Base-by-base conservation (phyloP, 2,888 invertebrate species). In the Brenthis hecate region DNA sequence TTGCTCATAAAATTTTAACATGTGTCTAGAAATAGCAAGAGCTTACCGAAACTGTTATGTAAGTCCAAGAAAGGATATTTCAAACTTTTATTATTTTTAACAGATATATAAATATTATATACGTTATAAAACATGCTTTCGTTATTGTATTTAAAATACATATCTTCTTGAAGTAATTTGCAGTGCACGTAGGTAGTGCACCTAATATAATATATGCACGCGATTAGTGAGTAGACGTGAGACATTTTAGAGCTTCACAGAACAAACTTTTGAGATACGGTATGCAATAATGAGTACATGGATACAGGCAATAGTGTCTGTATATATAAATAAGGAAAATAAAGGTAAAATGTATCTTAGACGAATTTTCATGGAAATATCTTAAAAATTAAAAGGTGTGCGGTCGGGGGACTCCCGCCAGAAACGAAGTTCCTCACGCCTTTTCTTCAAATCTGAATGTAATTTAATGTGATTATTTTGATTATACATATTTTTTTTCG, bases 191-290 rank as follows among this genome's bases (percentile, higher is more conserved):
- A 68, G 66, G 67, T 65, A 68, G 68, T 66, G 67, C 72, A 56
- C 63, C 68, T 68, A 66, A 72, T 63, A 72, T 76, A 74, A 76
- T 76, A 73, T 72, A 76, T 70, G 60, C 68, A 48, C 65, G 68
- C 72, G 70, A 76, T 76, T 74, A 74, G 56, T 65, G 50, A 51
- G 51, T 69, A 71, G 69, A 73, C 76, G 74, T 73, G 72, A 70
- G 70, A 74, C 75, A 73, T 72, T 74, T 73, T 69, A 69, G 67
- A 68, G 73, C 67, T 70, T 23, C 50, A n/a, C 66, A 36, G 55
- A 28, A 53, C 65, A 66, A 65, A 72, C 51, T 65, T 72, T 65
- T 63, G 66, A 61, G 56, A 53, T 32, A 28, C 66, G 53, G 13
- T 48, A 16, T 51, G 64, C 64, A 62, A 62, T 43, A 54, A 62